These are phyloP conservation scores for Cirrhinus mrigala DNA, from an alignment of 2,797 vertebrate species.

Conservation along the genomic window DNA sequence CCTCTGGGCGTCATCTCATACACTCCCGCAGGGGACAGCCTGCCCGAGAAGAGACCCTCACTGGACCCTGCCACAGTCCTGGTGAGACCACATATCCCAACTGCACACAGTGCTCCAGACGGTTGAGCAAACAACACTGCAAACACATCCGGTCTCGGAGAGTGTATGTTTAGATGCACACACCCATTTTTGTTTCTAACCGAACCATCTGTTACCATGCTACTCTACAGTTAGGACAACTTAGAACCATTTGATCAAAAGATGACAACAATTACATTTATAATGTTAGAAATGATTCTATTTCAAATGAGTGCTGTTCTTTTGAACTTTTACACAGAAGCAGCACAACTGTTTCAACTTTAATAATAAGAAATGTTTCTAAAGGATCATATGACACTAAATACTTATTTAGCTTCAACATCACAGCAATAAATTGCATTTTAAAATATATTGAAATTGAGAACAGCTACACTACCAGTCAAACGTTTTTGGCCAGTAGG, in stretches of 20 bases:
- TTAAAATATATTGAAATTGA: not conserved
- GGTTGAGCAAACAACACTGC: slow-evolving; percentile 29
- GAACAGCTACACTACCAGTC: not conserved
- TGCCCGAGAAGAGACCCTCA: not conserved
- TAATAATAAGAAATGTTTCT: not conserved
- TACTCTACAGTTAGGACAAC: not conserved
- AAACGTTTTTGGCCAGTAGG: too few species aligned
- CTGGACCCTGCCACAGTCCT: slow-evolving; percentile 24
- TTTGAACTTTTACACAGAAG: not conserved
- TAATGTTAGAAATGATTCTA: not conserved
- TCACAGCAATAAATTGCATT: not conserved
- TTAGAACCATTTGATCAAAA: not conserved
- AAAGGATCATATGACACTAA: not conserved
- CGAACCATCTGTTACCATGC: slow-evolving; percentile 38
- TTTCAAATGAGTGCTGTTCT: slow-evolving; percentile 3
- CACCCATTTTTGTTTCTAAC: not conserved
- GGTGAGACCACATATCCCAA: slow-evolving; percentile 39
- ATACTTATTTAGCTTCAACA: not conserved
- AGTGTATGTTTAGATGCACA: slow-evolving; percentile 33
- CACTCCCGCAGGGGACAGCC: slow-evolving; percentile 9
- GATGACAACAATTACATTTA: not conserved
- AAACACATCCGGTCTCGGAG: slow-evolving; percentile 34
- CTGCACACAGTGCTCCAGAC: slow-evolving; percentile 64
- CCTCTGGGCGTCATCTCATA: not conserved
- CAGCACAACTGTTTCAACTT: not conserved